These are phyloP conservation scores for Parelbella ahira DNA, from an alignment of 2,888 invertebrate species.

Conservation along the genomic window DNA sequence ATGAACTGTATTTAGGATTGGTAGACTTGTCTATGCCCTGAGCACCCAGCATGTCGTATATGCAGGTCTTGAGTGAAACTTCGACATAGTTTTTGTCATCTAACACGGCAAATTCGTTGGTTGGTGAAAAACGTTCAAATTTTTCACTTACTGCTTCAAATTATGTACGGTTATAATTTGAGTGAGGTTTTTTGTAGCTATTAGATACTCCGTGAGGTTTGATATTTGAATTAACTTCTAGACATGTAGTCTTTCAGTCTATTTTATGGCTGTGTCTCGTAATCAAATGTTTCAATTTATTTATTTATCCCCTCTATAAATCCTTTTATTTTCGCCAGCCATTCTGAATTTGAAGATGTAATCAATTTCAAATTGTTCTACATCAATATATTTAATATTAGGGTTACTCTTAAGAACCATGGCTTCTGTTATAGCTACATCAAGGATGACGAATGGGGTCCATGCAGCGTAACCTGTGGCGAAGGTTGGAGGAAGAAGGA, in stretches of 20 bases:
- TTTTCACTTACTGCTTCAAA: no score
- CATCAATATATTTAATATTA: background rate
- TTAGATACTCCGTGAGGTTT: no score
- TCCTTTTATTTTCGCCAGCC: conserved; percentile 12
- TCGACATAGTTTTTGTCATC: conserved; percentile 25
- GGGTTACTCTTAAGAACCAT: no score
- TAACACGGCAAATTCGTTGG: conserved; percentile 11
- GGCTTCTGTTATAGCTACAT: conserved; percentile 85
- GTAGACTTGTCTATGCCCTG: conserved; percentile 41
- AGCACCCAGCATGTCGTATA: conserved; percentile 68
- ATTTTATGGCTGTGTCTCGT: no score
- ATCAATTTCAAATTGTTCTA: background rate
- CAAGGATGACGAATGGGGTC: conserved; percentile 92
- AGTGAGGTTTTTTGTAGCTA: background rate
- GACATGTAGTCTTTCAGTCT: no score
- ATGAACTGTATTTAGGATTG: conserved; percentile 47
- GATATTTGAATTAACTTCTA: no score
- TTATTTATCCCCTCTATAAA: no score
- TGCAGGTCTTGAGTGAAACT: conserved; percentile 34
- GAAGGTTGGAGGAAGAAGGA: conserved; percentile 91
- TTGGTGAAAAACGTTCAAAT: conserved; percentile 17
- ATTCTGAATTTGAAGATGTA: background rate
- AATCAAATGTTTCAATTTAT: no score
- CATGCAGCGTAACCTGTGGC: conserved; percentile 95
- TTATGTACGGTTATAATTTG: no score